These are phyloP conservation scores for Crocodylus rhombifer DNA, from an alignment of 2,797 vertebrate species.

Conservation along the genomic window DNA sequence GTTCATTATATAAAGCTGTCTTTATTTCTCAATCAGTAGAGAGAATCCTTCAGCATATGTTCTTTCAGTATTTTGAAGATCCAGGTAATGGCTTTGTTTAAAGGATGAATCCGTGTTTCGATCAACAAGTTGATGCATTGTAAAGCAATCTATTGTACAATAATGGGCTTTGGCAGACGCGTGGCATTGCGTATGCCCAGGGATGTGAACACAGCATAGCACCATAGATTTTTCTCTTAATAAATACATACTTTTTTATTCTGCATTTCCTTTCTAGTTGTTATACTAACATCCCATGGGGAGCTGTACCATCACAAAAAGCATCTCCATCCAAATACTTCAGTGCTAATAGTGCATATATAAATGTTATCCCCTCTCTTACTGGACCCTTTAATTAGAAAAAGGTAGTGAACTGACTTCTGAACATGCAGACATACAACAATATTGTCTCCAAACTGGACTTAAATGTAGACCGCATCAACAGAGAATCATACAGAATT, in stretches of 20 bases:
- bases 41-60: fast-evolving
- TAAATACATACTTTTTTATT: background rate
- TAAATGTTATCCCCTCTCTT: background rate
- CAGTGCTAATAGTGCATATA: background rate
- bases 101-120: fast-evolving
- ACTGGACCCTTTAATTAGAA: background rate
- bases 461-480: background rate
- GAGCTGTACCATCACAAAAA: background rate
- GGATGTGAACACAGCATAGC: background rate
- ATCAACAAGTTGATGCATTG: background rate
- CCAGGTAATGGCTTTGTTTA: background rate
- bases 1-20: background rate
- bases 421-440: background rate
- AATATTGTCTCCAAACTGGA: background rate
- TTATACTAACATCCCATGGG: background rate
- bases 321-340: background rate
- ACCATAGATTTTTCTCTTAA: background rate
- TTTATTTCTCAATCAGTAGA: background rate
- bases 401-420: background rate
- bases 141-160: background rate
- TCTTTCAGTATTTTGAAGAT: background rate
- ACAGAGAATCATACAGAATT: background rate
- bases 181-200: fast-evolving
- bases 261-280: fast-evolving
- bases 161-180: background rate